Evolutionary conservation across 2,797 vertebrate genomes (phyloP).

Genomic region (Notoglanidium macrostoma): DNA sequence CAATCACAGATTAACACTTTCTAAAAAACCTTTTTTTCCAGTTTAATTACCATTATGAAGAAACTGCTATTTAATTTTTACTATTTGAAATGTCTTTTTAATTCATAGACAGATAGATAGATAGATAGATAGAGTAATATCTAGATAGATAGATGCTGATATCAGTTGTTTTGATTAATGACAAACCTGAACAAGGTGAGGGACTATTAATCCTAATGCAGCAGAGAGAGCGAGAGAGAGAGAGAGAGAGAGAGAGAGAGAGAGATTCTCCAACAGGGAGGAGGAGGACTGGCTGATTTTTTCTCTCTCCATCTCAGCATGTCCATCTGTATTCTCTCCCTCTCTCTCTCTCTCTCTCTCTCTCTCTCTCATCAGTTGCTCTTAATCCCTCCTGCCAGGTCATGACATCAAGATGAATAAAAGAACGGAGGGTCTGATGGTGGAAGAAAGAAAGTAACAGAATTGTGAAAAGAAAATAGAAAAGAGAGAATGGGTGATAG

Average conservation of each 20-base stretch:
- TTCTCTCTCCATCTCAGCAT: slow-evolving; percentile 3
- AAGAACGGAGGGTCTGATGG: background rate
- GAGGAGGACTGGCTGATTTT: background rate
- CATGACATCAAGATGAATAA: slow-evolving; percentile 7
- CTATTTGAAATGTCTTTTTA: background rate
- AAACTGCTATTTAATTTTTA: background rate
- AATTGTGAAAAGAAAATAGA: background rate
- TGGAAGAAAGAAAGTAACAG: background rate
- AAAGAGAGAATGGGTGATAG: background rate
- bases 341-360: slow-evolving; percentile 12
- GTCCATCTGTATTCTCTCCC: slow-evolving; percentile 15
- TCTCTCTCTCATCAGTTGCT: background rate
- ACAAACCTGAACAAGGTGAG: background rate
- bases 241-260: slow-evolving; percentile 3
- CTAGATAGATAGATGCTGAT: background rate
- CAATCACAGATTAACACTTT: background rate
- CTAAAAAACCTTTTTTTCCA: background rate
- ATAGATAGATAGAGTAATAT: background rate
- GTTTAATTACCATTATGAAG: background rate
- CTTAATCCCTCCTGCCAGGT: slow-evolving; percentile 6
- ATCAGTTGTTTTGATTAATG: background rate
- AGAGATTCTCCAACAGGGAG: background rate
- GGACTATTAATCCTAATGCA: slow-evolving; percentile 3
- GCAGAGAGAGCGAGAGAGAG: background rate
- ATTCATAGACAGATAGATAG: background rate